Evolutionary conservation across 1,140 invertebrate genomes (phyloP).

Genomic region (Drosophila yakuba): DNA sequence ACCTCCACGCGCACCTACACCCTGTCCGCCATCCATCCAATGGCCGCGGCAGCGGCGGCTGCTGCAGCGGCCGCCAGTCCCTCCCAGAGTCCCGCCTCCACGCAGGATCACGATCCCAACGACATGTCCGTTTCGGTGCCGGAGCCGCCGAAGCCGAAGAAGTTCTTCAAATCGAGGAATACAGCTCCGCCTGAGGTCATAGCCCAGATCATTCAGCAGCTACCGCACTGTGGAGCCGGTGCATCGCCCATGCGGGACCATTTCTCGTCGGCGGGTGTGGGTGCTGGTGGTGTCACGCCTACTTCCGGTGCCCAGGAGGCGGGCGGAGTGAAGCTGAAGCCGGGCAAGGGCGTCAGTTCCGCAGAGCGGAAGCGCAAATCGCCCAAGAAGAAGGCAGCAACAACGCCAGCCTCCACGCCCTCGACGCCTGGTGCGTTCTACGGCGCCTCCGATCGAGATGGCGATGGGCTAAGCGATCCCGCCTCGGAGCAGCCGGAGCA

Average conservation of each 20-base stretch:
- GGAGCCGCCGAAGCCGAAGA: slow-evolving; percentile 90
- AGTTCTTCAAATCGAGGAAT: slow-evolving; percentile 95
- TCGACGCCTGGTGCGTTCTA: slow-evolving; percentile 56
- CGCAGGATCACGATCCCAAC: slow-evolving; percentile 85
- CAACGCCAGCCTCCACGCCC: slow-evolving; percentile 15
- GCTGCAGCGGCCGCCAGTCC: slow-evolving; percentile 84
- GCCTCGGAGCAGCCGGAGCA: slow-evolving; percentile 41
- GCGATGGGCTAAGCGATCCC: slow-evolving; percentile 22
- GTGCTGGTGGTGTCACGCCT: slow-evolving; percentile 11
- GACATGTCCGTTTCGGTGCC: slow-evolving; percentile 85
- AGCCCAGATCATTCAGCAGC: slow-evolving; percentile 86
- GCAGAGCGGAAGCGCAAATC: slow-evolving; percentile 84
- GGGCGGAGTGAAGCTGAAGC: slow-evolving; percentile 68
- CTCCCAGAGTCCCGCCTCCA: slow-evolving; percentile 87
- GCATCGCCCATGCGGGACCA: slow-evolving; percentile 84
- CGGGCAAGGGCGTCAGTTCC: slow-evolving; percentile 84
- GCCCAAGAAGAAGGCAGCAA: slow-evolving; percentile 62
- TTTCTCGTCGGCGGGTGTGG: neutral
- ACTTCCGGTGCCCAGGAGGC: slow-evolving; percentile 31
- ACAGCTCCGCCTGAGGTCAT: slow-evolving; percentile 86
- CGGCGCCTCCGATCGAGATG: slow-evolving; percentile 42
- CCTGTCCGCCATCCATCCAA: slow-evolving; percentile 69
- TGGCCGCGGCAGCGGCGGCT: slow-evolving; percentile 84
- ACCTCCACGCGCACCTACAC: slow-evolving; percentile 92
- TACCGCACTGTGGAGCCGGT: slow-evolving; percentile 84